Base-by-base conservation (phyloP, 2,113 vertebrate species). In the Kryptolebias marmoratus region DNA sequence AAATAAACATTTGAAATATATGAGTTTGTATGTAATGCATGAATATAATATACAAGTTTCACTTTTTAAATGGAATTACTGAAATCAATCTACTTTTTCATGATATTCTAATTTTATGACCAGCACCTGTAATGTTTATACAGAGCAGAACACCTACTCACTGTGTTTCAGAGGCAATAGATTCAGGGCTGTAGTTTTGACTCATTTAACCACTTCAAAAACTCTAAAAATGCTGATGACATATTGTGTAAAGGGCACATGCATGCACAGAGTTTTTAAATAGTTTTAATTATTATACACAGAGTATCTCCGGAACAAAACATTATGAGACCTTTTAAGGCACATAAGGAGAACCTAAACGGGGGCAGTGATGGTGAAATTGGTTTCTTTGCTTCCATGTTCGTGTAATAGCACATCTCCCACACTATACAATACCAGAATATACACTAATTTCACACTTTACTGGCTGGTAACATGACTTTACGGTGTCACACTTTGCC, bases 371-470 rank as follows among this genome's bases (percentile, higher is more conserved):
- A 77, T 63, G 65, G 42, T 75, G 56, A 63, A 73, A 74, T 75
- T 28, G 68, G 66, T 85, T 68, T 69, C 16, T 80, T 50, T 68
- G 39, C 62, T 44, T 54, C 76, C 55, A 44, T 62, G 30, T 71
- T 32, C n/a, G 61, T 32, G 31, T 59, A 64, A 74, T 68, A 71
- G 77, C 11, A 44, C 31, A 50, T 77, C 44, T 71, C 31, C 22
- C 22, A 62, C 71, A 68, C 53, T 55, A 54, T 75, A 65, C 64
- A 77, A 82, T 54, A 68, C 31, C 30, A 79, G 69, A 79, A 64
- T 79, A 70, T 66, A 53, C 54, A 57, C 45, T 78, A 75, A 78
- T 88, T 70, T 86, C 69, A 83, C 77, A 68, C 71, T 73, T 56
- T 73, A 68, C 47, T 80, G 61, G n/a, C 39, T 60, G 47, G 13